Evolutionary conservation across 2,888 invertebrate genomes (phyloP).

Genomic region (Zeuzera pyrina): DNA sequence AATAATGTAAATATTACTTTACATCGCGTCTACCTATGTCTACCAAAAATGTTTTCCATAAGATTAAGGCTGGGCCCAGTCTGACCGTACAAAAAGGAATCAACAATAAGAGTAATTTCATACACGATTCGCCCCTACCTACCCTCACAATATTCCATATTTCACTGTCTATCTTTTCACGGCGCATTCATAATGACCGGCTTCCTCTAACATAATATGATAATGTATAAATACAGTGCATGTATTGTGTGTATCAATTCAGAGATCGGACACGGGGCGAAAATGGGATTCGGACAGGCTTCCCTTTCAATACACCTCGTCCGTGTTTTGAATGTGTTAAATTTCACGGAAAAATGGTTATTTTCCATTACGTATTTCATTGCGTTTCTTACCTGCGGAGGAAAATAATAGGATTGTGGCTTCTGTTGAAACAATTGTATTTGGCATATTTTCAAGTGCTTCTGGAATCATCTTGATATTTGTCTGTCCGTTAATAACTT

Average conservation of each 20-base stretch:
- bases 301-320: slow-evolving; percentile 34
- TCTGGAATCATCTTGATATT: too few relatives aligned
- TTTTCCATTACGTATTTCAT: slow-evolving; percentile 32
- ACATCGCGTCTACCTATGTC: too few relatives aligned
- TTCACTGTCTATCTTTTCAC: slow-evolving; percentile 31
- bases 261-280: slow-evolving; percentile 50
- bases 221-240: slow-evolving; percentile 44
- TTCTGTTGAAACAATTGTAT: too few relatives aligned
- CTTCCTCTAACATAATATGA: slow-evolving; percentile 41
- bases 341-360: slow-evolving; percentile 62
- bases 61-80: neutral
- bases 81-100: slow-evolving; percentile 1
- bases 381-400: slow-evolving; percentile 3
- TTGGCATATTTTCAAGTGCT: too few relatives aligned
- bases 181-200: slow-evolving; percentile 38
- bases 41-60: too few relatives aligned
- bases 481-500: too few relatives aligned
- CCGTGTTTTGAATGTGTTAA: slow-evolving; percentile 47
- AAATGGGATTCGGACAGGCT: slow-evolving; percentile 55
- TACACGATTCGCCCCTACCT: slow-evolving; percentile 30
- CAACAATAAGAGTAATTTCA: slow-evolving; percentile 37
- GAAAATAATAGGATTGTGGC: too few relatives aligned
- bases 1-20: too few relatives aligned
- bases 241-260: slow-evolving; percentile 13
- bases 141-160: slow-evolving; percentile 35